Conservation (phyloP, 2,113 vertebrate species). For the Lota lota region DNA sequence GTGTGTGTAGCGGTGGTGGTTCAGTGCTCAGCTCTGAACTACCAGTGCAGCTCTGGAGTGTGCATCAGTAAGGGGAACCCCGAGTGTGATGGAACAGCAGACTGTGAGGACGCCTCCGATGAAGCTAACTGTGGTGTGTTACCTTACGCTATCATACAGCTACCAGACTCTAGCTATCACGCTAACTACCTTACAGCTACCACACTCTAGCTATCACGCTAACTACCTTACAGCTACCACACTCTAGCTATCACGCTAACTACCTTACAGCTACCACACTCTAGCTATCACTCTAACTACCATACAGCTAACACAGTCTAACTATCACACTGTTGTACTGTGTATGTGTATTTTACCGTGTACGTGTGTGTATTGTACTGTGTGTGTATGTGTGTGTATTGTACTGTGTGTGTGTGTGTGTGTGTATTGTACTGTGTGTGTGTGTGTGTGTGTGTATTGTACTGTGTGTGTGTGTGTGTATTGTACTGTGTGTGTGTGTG, state of each 20-base stretch:
- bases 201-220: too few relatives aligned
- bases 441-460: not conserved
- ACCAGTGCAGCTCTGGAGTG: slow-evolving; percentile 71
- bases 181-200: not conserved
- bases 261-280: too few relatives aligned
- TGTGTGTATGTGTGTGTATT: slow-evolving; percentile 3
- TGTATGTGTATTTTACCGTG: not conserved
- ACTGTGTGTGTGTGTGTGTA: not conserved
- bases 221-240: too few relatives aligned
- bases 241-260: too few relatives aligned
- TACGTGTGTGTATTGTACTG: not conserved
- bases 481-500: not conserved
- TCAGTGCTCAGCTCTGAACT: slow-evolving; percentile 77
- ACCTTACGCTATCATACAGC: not conserved
- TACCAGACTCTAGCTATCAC: not conserved
- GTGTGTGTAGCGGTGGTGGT: slow-evolving; percentile 33
- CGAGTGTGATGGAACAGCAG: slow-evolving; percentile 79
- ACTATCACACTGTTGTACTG: not conserved
- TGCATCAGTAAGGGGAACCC: slow-evolving; percentile 89
- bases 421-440: slow-evolving; percentile 4
- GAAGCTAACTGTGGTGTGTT: slow-evolving; percentile 82
- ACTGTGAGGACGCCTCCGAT: slow-evolving; percentile 86
- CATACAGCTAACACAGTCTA: too few relatives aligned
- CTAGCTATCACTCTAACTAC: too few relatives aligned
- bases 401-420: slow-evolving; percentile 8